Evolutionary conservation across 2,797 vertebrate genomes (phyloP), one percentile per base, ranked within the genome.

Genomic region (Schizopygopsis pylzovi): DNA sequence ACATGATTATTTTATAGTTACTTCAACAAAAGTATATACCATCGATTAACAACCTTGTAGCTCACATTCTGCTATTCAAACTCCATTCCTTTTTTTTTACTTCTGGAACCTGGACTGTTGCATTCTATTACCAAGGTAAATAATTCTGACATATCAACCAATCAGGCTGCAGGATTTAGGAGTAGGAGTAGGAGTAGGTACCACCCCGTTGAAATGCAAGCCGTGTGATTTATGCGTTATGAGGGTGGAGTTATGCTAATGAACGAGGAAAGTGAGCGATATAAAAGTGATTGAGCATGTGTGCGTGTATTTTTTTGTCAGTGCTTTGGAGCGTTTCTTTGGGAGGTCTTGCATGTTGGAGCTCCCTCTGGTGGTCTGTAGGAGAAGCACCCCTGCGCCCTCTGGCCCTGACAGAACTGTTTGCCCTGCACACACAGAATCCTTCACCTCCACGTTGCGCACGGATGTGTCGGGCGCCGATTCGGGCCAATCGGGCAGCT

Each of bases 391-490:
- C 92, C 88, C 91, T 91, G 90, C 89, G 86, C 83, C 89, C 89
- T 81, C 28, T 88, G 41, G 90, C 92, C 91, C 81, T 93, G 93
- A 87, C 92, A 91, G 93, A 95, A 96, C 95, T 96, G 94, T 94
- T 95, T 91, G 94, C 95, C 94, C 93, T 95, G 94, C 95, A 97
- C 96, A 95, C 95, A 96, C 95, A 95, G 95, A 95, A 93, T 96
- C 95, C 94, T 96, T 97, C 95, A 99, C 98, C 98, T 99, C 98
- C 95, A 99, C 98, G 4, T 99, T 99, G 95, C 98, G 98, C 95
- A 99, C 98, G 0, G 98, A 98, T 49, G 98, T 98, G 87, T 99
- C 98, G 0, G 98, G 98, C 71, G 98, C 98, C 41, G 97, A 96
- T 0, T 97, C 97, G 0, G 98, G 98, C 98, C 98, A 99, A 89